Evolutionary conservation across 1,140 invertebrate genomes (phyloP).

Genomic region (Panulirus ornatus): DNA sequence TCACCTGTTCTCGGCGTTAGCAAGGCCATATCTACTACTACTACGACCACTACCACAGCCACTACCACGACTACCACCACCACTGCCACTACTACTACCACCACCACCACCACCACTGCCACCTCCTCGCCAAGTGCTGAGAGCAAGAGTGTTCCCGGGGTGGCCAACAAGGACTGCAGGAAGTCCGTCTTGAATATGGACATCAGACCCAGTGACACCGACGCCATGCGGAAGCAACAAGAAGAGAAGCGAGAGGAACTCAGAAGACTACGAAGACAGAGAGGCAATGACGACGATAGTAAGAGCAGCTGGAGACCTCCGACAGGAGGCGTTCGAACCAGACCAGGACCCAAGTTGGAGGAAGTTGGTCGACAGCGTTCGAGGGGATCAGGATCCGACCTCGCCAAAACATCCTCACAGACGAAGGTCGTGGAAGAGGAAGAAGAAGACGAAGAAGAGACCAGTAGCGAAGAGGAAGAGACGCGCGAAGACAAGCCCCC

Average conservation of each 20-base stretch:
- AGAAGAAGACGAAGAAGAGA: conserved; percentile 4
- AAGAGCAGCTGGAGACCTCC: conserved; percentile 23
- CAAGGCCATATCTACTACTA: conserved; percentile 16
- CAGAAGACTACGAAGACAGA: conserved; percentile 63
- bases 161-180: conserved; percentile 72
- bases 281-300: conserved; percentile 51
- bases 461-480: conserved; percentile 5
- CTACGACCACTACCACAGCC: too few species aligned
- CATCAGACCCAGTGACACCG: conserved; percentile 55
- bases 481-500: conserved; percentile 39
- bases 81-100: conserved; percentile 33
- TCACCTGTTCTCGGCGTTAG: conserved; percentile 38
- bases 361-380: not conserved
- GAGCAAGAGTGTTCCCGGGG: not conserved
- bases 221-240: conserved; percentile 71
- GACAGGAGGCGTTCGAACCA: not conserved
- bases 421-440: conserved; percentile 54
- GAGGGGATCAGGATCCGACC: conserved; percentile 10
- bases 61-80: too few species aligned
- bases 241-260: conserved; percentile 75
- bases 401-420: conserved; percentile 8
- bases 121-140: not conserved
- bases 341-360: conserved; percentile 26
- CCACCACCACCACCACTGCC: conserved; percentile 19
- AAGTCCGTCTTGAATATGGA: conserved; percentile 75